Base-by-base conservation (phyloP, 1,140 invertebrate genomes). In the Drosophila leontia region DNA sequence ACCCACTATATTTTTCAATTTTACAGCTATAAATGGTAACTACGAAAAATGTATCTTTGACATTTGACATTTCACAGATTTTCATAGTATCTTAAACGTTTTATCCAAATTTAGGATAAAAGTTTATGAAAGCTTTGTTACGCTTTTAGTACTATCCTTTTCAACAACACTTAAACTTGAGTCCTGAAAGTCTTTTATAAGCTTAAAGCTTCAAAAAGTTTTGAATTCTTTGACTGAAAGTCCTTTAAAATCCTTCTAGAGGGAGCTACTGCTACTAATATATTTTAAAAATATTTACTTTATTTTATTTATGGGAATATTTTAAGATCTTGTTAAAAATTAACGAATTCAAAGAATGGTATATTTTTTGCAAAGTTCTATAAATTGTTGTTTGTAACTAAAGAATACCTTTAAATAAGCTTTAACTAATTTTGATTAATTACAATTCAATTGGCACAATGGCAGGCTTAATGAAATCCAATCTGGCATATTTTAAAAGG, bases 401-500 rank as follows among this genome's bases (percentile, higher is more conserved):
- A 39, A 17, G 6, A 6, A 32, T 34, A 51, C 13, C 26, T 32
- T 42, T 29, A 41, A 26, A 23, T 23, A 1, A 34, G 4, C 3
- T 50, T 39, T 2, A 50, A n/a, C 37, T 71, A 75, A 75, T 47
- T 67, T 53, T 26, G 39, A 50, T 56, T 63, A 60, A 64, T 63
- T 34, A 45, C 62, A 35, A 35, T 47, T 61, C 7, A 60, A 72
- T 51, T 34, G 26, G n/a, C 11, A 62, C 13, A 37, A 60, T 37
- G 39, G 34, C 34, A 39, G 47, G 60, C 42, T 78, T 45, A 59
- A 79, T 72, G 57, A 48, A 74, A 82, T 50, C 45, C 44, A 61
- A 77, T 77, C 47, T 41, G 62, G 56, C 57, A 59, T 72, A 58
- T 69, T 78, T 69, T 34, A 75, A 80, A 61, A 55, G 57, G 37